phyloP scores from a whole-genome alignment of 2,113 vertebrate species.

The Gymnogyps californianus region DNA sequence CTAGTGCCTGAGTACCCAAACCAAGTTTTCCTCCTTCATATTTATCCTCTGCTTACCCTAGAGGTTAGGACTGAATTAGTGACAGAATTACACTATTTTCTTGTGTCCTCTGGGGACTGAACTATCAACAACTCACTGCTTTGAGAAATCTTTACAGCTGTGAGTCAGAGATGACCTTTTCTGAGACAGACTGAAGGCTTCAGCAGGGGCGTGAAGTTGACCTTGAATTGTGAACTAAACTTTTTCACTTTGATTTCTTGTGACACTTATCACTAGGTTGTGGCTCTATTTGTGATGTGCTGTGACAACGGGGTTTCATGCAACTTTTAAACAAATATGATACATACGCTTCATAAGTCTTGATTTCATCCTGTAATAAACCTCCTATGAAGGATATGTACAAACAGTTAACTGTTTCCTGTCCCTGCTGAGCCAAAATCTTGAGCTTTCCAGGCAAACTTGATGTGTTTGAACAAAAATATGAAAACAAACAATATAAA shows the following conservation, averaged over 20 bases:
- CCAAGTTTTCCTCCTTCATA: not conserved
- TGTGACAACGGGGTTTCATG: not conserved
- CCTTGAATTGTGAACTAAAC: conserved; percentile 14
- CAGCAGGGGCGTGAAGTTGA: not conserved
- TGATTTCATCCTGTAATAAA: not conserved
- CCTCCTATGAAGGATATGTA: not conserved
- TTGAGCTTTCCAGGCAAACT: not conserved
- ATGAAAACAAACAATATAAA: not conserved
- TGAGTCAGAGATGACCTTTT: conserved; percentile 59
- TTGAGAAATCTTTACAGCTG: conserved; percentile 5
- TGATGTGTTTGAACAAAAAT: not conserved
- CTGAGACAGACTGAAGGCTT: not conserved
- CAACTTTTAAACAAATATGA: not conserved
- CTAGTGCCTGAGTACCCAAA: not conserved
- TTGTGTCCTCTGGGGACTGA: not conserved
- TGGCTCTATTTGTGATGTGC: not conserved
- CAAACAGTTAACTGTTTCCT: not conserved
- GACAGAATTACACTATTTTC: not conserved
- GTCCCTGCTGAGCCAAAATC: not conserved
- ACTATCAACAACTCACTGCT: not conserved
- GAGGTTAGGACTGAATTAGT: conserved; percentile 2
- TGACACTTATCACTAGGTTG: not conserved
- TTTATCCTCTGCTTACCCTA: not conserved
- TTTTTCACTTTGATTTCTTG: conserved; percentile 6
- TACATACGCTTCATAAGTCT: not conserved